These are phyloP conservation scores for Melanophora roralis DNA, from an alignment of 2,888 invertebrate species.

Conservation along the genomic window DNA sequence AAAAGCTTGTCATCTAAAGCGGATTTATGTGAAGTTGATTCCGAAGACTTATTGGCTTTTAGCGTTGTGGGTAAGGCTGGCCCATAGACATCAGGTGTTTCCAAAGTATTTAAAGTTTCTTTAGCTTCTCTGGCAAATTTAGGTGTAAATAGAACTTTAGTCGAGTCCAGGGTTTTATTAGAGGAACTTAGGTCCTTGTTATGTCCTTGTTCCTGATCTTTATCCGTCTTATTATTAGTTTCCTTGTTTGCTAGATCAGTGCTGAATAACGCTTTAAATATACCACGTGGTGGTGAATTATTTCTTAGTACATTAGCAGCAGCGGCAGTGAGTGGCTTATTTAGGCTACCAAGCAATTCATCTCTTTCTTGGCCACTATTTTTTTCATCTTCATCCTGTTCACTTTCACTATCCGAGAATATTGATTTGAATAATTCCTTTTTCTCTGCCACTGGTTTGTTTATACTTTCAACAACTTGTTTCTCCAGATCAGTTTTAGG, in stretches of 20 bases:
- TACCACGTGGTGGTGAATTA: constrained; percentile 84
- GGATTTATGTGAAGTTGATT: not conserved
- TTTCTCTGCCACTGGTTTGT: constrained; percentile 79
- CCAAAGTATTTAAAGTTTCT: not conserved
- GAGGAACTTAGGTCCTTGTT: too few relatives aligned
- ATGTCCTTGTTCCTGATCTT: not conserved
- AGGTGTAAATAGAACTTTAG: constrained; percentile 44
- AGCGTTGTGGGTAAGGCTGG: constrained; percentile 37
- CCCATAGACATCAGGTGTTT: constrained; percentile 24
- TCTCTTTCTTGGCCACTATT: constrained; percentile 65
- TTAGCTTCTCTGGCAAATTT: constrained; percentile 38
- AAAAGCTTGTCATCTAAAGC: constrained; percentile 46
- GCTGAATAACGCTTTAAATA: constrained; percentile 78
- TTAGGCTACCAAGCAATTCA: constrained; percentile 52
- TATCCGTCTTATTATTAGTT: not conserved
- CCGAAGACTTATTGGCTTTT: not conserved
- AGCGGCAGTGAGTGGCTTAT: constrained; percentile 67
- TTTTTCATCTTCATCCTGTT: constrained; percentile 79
- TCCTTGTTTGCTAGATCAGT: not conserved
- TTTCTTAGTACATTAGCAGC: constrained; percentile 81
- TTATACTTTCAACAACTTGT: constrained; percentile 69
- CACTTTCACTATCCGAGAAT: constrained; percentile 88
- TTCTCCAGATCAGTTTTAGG: constrained; percentile 73
- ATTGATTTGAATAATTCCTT: constrained; percentile 92
- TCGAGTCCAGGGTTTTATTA: not conserved